Evolutionary conservation across 2,113 vertebrate species (phyloP).

Genomic region (Tonatia bakeri): DNA sequence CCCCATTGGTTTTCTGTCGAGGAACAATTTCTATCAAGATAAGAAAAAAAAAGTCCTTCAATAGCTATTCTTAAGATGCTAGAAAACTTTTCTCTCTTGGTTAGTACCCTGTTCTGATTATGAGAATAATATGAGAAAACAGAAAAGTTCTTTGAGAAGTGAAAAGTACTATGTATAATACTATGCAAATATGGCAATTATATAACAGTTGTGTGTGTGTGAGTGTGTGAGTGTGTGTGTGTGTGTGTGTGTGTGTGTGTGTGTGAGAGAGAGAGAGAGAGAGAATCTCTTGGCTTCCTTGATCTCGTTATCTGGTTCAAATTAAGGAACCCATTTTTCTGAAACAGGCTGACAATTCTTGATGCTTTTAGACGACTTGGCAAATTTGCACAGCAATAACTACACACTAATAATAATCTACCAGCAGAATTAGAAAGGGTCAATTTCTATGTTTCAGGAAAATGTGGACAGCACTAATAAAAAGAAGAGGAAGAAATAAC

Average conservation of each 20-base stretch:
- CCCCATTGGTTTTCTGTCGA: background rate
- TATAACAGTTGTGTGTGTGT: too few relatives aligned
- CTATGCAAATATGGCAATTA: background rate
- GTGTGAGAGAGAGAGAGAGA: too few relatives aligned
- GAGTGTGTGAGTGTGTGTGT: too few relatives aligned
- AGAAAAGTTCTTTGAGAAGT: constrained; percentile 30
- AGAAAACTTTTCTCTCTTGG: constrained; percentile 13
- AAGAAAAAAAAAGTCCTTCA: background rate
- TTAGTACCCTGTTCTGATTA: background rate
- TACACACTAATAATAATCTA: background rate
- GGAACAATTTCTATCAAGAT: background rate
- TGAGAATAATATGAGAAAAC: background rate
- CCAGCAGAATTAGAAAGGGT: background rate
- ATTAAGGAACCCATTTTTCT: background rate
- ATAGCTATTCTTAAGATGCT: background rate
- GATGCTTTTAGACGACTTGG: background rate
- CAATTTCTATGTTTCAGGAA: background rate
- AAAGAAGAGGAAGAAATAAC: background rate
- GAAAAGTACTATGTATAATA: background rate
- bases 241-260: too few relatives aligned
- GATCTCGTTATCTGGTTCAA: background rate
- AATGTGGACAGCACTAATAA: background rate
- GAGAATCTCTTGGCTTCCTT: background rate
- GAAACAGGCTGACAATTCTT: constrained; percentile 9
- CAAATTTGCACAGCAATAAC: background rate